These are phyloP conservation scores for Crypturellus undulatus DNA, from an alignment of 2,113 vertebrate genomes.

Conservation along the genomic window DNA sequence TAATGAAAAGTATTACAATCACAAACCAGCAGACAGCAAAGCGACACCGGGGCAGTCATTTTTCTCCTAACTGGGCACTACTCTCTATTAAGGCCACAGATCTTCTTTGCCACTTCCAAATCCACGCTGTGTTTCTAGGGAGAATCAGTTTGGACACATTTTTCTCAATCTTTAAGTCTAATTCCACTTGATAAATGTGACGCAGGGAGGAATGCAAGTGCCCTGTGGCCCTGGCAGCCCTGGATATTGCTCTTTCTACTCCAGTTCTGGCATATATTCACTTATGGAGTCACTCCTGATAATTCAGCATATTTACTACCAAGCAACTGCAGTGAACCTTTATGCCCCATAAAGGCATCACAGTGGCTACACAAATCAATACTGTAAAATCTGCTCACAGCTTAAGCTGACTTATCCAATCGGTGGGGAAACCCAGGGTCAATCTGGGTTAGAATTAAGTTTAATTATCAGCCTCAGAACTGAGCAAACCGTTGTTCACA, in stretches of 20 bases:
- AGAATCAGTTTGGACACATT: neutral
- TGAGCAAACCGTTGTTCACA: neutral
- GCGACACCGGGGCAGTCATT: conserved; percentile 43
- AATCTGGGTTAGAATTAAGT: neutral
- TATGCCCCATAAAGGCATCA: neutral
- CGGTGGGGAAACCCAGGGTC: neutral
- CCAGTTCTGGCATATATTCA: neutral
- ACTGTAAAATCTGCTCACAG: neutral
- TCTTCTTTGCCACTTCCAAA: conserved; percentile 46
- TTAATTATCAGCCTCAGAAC: neutral
- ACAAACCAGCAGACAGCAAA: conserved; percentile 63
- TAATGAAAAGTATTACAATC: conserved; percentile 65
- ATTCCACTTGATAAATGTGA: neutral
- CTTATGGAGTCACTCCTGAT: neutral
- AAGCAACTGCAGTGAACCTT: neutral
- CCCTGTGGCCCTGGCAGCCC: neutral
- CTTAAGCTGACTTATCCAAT: neutral
- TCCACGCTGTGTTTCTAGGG: neutral
- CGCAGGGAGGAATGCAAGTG: neutral
- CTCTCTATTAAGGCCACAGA: conserved; percentile 40
- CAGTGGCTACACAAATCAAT: neutral
- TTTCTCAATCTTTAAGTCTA: neutral
- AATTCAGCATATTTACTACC: neutral
- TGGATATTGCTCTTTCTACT: neutral
- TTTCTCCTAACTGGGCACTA: conserved; percentile 50